These are phyloP conservation scores for Andrena trimmerana DNA, from an alignment of 2,888 invertebrate species.

Conservation along the genomic window DNA sequence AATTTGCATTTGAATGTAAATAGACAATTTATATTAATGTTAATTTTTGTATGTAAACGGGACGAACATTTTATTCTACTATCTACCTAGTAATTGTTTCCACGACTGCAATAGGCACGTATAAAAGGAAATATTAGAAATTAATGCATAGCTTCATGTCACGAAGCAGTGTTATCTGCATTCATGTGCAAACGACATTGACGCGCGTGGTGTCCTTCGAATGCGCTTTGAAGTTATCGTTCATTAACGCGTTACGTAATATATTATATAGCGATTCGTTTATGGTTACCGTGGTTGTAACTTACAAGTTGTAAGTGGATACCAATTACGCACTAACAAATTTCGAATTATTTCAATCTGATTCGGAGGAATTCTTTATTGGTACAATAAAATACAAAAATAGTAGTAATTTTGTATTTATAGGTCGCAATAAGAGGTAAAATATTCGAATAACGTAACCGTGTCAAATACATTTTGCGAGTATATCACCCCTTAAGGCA, in stretches of 20 bases:
- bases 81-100: not conserved
- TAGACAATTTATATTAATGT: no score
- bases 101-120: no score
- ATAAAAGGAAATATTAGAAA: not conserved
- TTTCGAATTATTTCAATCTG: not conserved
- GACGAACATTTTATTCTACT: not conserved
- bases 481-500: not conserved
- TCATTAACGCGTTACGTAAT: constrained; percentile 26
- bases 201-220: constrained; percentile 16
- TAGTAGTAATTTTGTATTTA: not conserved
- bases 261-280: not conserved
- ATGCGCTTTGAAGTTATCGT: constrained; percentile 30
- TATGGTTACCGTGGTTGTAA: not conserved
- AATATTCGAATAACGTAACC: not conserved
- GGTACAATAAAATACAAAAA: not conserved
- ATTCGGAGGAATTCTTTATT: not conserved
- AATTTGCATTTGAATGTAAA: no score
- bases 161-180: constrained; percentile 22
- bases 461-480: not conserved
- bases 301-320: not conserved
- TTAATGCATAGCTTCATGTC: not conserved
- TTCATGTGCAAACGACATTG: not conserved
- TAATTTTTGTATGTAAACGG: not conserved
- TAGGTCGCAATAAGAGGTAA: not conserved
- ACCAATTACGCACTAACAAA: not conserved